Evolutionary conservation across 2,888 invertebrate species (phyloP).

Genomic region (Deroplatys truncata): DNA sequence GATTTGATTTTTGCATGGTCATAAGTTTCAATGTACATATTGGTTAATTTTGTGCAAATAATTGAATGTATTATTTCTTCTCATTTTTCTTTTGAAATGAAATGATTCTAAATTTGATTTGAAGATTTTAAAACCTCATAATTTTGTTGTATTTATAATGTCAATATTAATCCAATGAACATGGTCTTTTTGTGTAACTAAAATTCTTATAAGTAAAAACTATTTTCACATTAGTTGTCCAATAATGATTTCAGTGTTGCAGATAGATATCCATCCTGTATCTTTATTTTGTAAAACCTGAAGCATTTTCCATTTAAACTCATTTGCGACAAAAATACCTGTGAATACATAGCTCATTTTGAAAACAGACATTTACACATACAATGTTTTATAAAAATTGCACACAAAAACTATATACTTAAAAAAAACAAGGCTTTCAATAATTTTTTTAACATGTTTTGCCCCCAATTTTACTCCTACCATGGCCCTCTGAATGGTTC

Average conservation of each 20-base stretch:
- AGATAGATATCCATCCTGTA: not conserved
- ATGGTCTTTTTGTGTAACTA: not conserved
- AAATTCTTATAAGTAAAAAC: not conserved
- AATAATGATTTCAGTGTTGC: constrained; percentile 10
- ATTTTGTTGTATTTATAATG: not conserved
- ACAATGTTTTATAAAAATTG: not conserved
- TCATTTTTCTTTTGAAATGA: not conserved
- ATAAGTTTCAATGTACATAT: not conserved
- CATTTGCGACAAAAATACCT: not conserved
- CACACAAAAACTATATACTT: not conserved
- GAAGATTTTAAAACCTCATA: not conserved
- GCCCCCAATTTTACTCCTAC: constrained; percentile 32
- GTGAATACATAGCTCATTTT: not conserved
- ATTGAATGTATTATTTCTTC: not conserved
- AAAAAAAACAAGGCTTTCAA: constrained; percentile 22
- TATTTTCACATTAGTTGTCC: not conserved
- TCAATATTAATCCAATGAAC: not conserved
- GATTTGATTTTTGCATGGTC: not conserved
- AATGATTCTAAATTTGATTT: not conserved
- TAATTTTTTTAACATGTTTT: constrained; percentile 34
- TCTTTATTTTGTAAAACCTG: not conserved
- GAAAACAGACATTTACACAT: not conserved
- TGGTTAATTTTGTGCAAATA: not conserved
- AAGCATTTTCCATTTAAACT: not conserved
- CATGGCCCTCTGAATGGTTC: constrained; percentile 33